Conservation (phyloP, 2,888 invertebrate genomes). For the Andrena bucephala region DNA sequence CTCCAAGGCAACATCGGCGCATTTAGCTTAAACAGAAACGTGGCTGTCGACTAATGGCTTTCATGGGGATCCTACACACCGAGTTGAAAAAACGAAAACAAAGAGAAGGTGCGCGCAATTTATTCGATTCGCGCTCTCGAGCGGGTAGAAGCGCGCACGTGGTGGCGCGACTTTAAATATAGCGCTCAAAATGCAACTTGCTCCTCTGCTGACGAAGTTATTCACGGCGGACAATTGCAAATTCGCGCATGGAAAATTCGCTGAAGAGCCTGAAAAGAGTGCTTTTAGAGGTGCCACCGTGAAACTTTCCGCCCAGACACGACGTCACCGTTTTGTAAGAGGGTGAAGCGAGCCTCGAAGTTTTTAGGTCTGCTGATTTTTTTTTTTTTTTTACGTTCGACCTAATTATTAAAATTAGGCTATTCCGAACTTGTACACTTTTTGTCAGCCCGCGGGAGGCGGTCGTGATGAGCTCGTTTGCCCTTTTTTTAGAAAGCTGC, state of each 20-base stretch:
- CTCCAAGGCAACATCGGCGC: not conserved
- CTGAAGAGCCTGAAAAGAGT: constrained; percentile 27
- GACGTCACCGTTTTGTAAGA: constrained; percentile 11
- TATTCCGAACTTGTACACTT: not conserved
- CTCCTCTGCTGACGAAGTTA: constrained; percentile 43
- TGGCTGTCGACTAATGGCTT: not conserved
- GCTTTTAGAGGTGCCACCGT: constrained; percentile 24
- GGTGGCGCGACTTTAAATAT: constrained; percentile 29
- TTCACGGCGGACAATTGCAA: constrained; percentile 48
- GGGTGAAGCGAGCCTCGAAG: not conserved
- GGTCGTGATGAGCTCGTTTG: not conserved
- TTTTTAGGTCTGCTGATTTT: not conserved
- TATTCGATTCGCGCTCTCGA: constrained; percentile 28
- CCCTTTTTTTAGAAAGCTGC: not conserved
- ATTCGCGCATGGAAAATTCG: constrained; percentile 41
- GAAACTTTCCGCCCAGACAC: constrained; percentile 16
- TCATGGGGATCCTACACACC: not conserved
- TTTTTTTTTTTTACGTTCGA: not conserved
- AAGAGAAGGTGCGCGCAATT: not conserved
- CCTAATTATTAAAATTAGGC: constrained; percentile 30
- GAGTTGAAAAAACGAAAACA: not conserved
- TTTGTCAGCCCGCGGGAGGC: not conserved
- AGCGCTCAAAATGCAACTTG: constrained; percentile 22
- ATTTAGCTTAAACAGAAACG: not conserved
- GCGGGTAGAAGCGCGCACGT: constrained; percentile 7